These are phyloP conservation scores for Cyanoramphus novaezelandiae DNA, from an alignment of 2,113 vertebrate species.

Conservation along the genomic window DNA sequence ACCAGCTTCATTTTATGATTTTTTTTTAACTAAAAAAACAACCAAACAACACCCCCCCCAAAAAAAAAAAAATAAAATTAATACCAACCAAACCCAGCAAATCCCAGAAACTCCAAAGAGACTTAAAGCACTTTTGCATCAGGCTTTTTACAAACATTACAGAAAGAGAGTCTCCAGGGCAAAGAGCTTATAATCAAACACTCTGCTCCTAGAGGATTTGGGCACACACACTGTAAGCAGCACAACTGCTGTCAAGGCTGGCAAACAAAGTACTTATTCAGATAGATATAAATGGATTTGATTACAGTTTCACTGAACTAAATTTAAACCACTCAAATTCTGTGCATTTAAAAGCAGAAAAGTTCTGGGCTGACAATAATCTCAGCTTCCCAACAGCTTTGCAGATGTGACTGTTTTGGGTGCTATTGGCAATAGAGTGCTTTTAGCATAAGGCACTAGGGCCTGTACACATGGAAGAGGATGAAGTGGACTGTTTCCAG, in stretches of 20 bases:
- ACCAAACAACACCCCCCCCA: not conserved
- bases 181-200: not conserved
- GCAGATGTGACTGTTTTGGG: not conserved
- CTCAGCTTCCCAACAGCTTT: not conserved
- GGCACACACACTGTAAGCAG: not conserved
- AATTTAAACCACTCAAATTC: slow-evolving; percentile 30
- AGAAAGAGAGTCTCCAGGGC: not conserved
- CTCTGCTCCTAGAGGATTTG: not conserved
- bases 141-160: not conserved
- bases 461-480: not conserved
- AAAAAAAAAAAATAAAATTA: not conserved
- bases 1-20: not conserved
- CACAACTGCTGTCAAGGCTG: not conserved
- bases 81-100: not conserved
- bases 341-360: not conserved
- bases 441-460: not conserved
- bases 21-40: not conserved
- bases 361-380: not conserved
- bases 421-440: not conserved
- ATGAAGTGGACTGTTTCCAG: not conserved
- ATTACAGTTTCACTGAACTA: not conserved
- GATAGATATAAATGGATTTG: not conserved
- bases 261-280: not conserved
- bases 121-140: not conserved
- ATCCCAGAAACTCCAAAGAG: not conserved